Evolutionary conservation across 2,797 vertebrate species (phyloP), one percentile per base, ranked within the genome.

Genomic region (Sebastes kiyomatsui): DNA sequence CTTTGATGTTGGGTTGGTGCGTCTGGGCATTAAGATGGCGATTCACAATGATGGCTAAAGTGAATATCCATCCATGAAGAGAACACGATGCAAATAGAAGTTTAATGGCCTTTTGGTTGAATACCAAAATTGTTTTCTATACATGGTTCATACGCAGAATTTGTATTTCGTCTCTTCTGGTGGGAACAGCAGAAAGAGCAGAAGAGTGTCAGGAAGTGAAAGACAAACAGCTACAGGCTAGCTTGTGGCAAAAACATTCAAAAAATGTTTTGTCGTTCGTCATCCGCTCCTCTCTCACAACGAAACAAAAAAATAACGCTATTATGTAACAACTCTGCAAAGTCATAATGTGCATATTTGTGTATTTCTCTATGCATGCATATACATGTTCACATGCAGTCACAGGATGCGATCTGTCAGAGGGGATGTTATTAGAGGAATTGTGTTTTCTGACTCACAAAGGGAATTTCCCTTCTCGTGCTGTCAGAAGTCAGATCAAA

Each of bases 391-490:
- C 60, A 46, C 20, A 46, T 14, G 18, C 5, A 7, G 62, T 2
- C 9, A 32, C 32, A 86, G 87, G 83, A 92, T 78, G 80, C 71
- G 74, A 85, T 84, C 67, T 54, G 75, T 87, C 56, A 75, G 66
- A 71, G 66, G 42, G 46, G 73, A 81, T 74, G 76, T 83, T 75
- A 82, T 79, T 78, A 75, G 62, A 84, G 5, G 60, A 80, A 66
- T 35, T 78, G 52, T 67, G 6, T 72, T 83, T 80, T 84, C 35
- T 86, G 81, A 86, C 59, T 82, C 87, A 87, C 64, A 77, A 69
- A 72, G 88, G 90, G 87, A 89, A 86, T 81, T 87, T 87, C 90
- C 88, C 78, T 11, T 0, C 42, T 76, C 42, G 8, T 16, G 2
- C 16, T 38, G 59, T 77, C 77, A 69, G 28, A 75, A 67, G 54